These are phyloP conservation scores for Stomatorhinus ivindoensis DNA, from an alignment of 2,113 vertebrate genomes.

Conservation along the genomic window DNA sequence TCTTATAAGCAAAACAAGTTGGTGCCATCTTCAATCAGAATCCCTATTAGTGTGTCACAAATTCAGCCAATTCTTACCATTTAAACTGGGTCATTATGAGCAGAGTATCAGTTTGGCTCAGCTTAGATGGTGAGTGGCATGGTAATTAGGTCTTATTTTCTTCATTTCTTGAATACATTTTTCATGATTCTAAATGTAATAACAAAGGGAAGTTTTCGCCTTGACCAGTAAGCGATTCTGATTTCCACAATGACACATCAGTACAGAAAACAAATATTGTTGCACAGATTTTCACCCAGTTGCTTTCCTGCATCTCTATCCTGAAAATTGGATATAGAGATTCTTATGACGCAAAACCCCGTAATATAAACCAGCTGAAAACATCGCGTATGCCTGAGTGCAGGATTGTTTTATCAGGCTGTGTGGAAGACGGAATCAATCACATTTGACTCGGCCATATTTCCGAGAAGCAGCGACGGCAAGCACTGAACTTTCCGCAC, in stretches of 20 bases:
- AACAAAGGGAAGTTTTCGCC: background rate
- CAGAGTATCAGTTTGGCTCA: slow-evolving; percentile 26
- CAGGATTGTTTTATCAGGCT: background rate
- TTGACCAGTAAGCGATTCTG: background rate
- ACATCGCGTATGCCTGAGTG: background rate
- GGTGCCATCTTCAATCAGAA: slow-evolving; percentile 24
- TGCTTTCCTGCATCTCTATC: background rate
- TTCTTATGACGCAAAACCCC: background rate
- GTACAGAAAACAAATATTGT: background rate
- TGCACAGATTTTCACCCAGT: background rate
- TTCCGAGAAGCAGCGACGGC: background rate
- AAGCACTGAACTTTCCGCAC: slow-evolving; percentile 6
- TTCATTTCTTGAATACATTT: background rate
- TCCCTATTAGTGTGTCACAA: slow-evolving; percentile 20
- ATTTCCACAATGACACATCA: background rate
- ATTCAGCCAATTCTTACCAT: slow-evolving; percentile 6
- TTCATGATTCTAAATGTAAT: background rate
- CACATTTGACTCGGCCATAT: background rate
- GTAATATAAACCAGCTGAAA: background rate
- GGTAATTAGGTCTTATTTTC: slow-evolving; percentile 17
- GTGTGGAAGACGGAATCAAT: background rate
- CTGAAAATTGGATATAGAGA: background rate
- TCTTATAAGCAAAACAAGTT: slow-evolving; percentile 18
- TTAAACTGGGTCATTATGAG: slow-evolving; percentile 24
- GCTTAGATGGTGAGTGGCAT: background rate